Percentiles rank a stretch among this genome's conserved stretches.
phyloP scores from a whole-genome alignment of 2,888 invertebrate species.

The Parelbella ahira region DNA sequence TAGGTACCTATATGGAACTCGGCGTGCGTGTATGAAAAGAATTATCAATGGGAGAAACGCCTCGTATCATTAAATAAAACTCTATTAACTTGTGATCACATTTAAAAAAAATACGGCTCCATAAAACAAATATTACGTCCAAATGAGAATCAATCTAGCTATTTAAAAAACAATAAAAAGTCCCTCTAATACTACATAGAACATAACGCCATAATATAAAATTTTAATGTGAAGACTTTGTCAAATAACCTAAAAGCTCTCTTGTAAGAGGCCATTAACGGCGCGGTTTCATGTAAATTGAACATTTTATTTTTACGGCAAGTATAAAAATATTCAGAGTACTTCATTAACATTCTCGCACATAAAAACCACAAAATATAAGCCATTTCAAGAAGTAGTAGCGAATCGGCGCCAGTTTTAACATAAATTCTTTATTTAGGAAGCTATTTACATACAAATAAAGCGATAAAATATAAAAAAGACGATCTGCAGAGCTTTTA shows the following conservation, averaged over 20 bases:
- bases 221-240: too few species aligned
- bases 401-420: constrained; percentile 42
- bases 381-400: constrained; percentile 13
- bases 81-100: too few species aligned
- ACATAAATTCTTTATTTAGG: constrained; percentile 42
- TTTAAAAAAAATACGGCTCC: too few species aligned
- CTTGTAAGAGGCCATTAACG: constrained; percentile 34
- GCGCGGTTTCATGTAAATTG: constrained; percentile 25
- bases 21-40: too few species aligned
- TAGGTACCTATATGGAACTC: too few species aligned
- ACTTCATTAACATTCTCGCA: constrained; percentile 23
- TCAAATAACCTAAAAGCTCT: constrained; percentile 2
- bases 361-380: constrained; percentile 24
- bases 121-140: too few species aligned
- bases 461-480: constrained; percentile 48
- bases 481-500: constrained; percentile 46
- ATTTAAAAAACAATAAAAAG: too few species aligned
- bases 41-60: too few species aligned
- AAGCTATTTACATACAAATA: constrained; percentile 49
- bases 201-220: too few species aligned
- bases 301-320: constrained; percentile 6
- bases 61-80: too few species aligned
- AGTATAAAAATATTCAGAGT: constrained; percentile 12
- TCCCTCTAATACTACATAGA: too few species aligned
- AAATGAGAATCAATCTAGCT: too few species aligned